Conservation (phyloP, 2,113 vertebrate genomes). For the Oncorhynchus nerka region DNA sequence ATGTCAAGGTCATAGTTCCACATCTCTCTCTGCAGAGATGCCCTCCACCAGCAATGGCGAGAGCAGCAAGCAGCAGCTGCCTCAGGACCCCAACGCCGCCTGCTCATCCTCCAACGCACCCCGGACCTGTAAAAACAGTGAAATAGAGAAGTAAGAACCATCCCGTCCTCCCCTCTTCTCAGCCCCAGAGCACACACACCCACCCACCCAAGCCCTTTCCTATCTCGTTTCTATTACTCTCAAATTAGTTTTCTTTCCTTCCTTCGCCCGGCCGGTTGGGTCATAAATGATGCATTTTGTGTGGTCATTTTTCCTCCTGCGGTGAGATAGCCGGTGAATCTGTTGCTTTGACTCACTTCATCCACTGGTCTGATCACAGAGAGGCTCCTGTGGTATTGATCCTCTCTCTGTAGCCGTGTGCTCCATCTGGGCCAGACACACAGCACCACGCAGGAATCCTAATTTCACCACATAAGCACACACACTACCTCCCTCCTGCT, state of each 20-base stretch:
- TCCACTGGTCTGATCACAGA: conserved; percentile 39
- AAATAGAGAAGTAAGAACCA: conserved; percentile 87
- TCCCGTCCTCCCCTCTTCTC: neutral
- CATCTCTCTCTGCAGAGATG: conserved; percentile 80
- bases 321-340: neutral
- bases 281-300: conserved; percentile 63
- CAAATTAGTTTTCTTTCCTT: conserved; percentile 46
- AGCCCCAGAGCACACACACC: neutral
- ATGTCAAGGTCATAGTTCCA: neutral
- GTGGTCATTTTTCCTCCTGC: neutral
- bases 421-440: conserved; percentile 35
- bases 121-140: conserved; percentile 99
- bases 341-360: neutral
- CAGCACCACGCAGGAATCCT: conserved; percentile 41
- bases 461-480: conserved; percentile 34
- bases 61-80: conserved; percentile 81
- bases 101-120: conserved; percentile 75
- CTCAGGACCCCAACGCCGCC: conserved; percentile 76
- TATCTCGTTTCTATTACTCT: conserved; percentile 18
- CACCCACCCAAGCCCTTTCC: neutral
- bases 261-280: conserved; percentile 9
- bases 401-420: conserved; percentile 4
- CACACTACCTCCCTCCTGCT: neutral
- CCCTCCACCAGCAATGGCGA: conserved; percentile 98
- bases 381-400: conserved; percentile 58